A percentile compares a stretch with the other conserved stretches of the same genome.
Evolutionary conservation across 2,797 vertebrate species (phyloP).

Genomic region (Coreius guichenoti): DNA sequence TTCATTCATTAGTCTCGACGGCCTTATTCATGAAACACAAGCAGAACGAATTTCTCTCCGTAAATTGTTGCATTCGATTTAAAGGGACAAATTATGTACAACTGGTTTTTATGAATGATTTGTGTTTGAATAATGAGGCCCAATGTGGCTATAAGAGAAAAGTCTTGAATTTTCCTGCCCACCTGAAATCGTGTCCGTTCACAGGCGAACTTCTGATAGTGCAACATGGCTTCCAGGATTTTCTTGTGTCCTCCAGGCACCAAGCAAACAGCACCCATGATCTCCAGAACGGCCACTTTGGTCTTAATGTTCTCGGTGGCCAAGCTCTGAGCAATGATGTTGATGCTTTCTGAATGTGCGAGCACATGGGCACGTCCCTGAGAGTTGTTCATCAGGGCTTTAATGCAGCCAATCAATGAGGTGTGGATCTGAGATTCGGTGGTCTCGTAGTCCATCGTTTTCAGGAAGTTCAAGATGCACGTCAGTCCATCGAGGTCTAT

Average conservation of each 20-base stretch:
- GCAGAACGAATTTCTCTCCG: background rate
- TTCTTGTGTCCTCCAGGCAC: conserved; percentile 97
- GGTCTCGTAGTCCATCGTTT: conserved; percentile 98
- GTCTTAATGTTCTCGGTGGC: conserved; percentile 97
- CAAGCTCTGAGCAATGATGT: conserved; percentile 97
- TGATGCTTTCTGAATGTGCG: conserved; percentile 95
- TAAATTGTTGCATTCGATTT: background rate
- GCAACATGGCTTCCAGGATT: conserved; percentile 97
- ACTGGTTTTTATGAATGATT: conserved; percentile 9
- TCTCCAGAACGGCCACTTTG: conserved; percentile 98
- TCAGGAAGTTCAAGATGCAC: conserved; percentile 96
- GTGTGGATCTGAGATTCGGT: conserved; percentile 98
- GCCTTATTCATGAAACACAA: conserved; percentile 9
- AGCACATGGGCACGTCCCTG: conserved; percentile 95
- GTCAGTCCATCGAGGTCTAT: conserved; percentile 96
- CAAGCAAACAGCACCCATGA: conserved; percentile 98
- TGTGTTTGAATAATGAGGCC: background rate
- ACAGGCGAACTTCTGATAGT: conserved; percentile 95
- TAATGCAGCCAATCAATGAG: conserved; percentile 98
- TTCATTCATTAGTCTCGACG: background rate
- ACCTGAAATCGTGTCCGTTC: conserved; percentile 98
- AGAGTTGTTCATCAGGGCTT: conserved; percentile 99
- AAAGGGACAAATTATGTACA: background rate
- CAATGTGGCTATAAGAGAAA: background rate
- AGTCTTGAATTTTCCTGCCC: background rate